phyloP scores from a whole-genome alignment of 2,113 vertebrate genomes.

The Burhinus bistriatus region DNA sequence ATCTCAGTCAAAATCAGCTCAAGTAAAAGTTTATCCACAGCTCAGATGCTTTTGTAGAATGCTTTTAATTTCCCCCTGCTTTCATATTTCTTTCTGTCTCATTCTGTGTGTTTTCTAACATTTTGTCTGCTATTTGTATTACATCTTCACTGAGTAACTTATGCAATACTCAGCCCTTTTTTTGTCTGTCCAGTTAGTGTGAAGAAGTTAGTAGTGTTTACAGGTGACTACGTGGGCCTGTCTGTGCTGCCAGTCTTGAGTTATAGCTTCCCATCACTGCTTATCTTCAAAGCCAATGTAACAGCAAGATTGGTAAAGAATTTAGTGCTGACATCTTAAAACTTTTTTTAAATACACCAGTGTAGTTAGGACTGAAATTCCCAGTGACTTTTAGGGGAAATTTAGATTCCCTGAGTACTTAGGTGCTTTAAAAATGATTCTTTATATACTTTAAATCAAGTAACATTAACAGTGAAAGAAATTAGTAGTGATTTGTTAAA shows the following conservation, averaged over 20 bases:
- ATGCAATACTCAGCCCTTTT: neutral
- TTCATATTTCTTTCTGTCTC: neutral
- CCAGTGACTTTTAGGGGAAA: neutral
- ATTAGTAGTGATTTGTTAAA: neutral
- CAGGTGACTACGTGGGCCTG: neutral
- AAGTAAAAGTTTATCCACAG: neutral
- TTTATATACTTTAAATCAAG: neutral
- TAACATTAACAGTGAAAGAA: neutral
- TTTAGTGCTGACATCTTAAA: neutral
- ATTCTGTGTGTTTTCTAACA: neutral
- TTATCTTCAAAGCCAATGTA: neutral
- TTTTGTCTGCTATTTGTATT: neutral
- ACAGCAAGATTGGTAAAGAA: neutral
- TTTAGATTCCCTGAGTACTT: neutral
- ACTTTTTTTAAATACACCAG: neutral
- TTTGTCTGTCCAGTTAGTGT: neutral
- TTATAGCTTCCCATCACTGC: neutral
- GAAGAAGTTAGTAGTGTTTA: neutral
- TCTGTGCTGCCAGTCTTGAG: neutral
- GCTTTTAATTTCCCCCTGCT: neutral
- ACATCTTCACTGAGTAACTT: neutral
- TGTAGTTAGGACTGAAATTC: neutral
- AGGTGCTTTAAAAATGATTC: neutral
- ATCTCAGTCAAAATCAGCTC: neutral
- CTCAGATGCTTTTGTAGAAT: neutral